Percentiles rank a stretch among this genome's conserved stretches.
phyloP scores from a whole-genome alignment of 2,888 invertebrate genomes.

The Acleris emargana region DNA sequence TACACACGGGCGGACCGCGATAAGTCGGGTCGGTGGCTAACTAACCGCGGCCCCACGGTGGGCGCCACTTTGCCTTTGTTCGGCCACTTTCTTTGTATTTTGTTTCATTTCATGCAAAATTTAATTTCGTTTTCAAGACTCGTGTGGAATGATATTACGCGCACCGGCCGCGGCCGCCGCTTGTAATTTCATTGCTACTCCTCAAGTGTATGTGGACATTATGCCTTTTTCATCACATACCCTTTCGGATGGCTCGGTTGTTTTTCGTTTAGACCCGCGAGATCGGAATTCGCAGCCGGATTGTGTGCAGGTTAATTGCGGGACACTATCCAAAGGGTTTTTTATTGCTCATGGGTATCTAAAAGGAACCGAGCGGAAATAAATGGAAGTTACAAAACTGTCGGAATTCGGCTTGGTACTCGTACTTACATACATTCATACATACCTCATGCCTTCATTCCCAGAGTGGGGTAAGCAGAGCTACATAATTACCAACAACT shows the following conservation, averaged over 20 bases:
- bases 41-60: conserved; percentile 67
- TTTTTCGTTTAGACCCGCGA: conserved; percentile 70
- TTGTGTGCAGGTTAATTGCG: conserved; percentile 79
- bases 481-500: too few species aligned
- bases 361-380: not conserved
- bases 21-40: conserved; percentile 58
- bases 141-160: conserved; percentile 82
- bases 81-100: conserved; percentile 81
- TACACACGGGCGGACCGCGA: conserved; percentile 59
- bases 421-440: too few species aligned
- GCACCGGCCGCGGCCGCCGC: conserved; percentile 68
- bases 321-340: conserved; percentile 68
- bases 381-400: too few species aligned
- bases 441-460: too few species aligned
- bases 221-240: conserved; percentile 82
- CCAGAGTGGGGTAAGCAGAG: too few species aligned
- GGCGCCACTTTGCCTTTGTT: conserved; percentile 75
- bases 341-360: conserved; percentile 50
- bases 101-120: conserved; percentile 83
- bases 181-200: conserved; percentile 77
- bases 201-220: conserved; percentile 82
- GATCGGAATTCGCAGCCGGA: conserved; percentile 77
- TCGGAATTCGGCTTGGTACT: too few species aligned
- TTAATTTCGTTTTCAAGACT: conserved; percentile 84
- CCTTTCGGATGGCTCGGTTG: conserved; percentile 72